A percentile compares a stretch with the other conserved stretches of the same genome.
Conservation (phyloP, 2,888 invertebrate genomes). For the Spodoptera picta region DNA sequence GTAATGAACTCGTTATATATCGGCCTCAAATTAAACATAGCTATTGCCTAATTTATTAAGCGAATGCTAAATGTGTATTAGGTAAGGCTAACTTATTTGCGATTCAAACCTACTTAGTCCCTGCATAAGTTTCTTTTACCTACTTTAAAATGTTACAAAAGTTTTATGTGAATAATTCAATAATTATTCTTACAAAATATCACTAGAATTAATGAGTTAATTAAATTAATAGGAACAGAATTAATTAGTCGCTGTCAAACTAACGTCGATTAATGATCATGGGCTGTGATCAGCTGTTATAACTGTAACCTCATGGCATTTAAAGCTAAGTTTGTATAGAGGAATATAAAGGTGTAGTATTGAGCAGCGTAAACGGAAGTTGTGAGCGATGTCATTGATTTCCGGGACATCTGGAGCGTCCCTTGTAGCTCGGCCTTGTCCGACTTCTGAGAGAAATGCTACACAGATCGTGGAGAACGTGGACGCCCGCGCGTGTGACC, state of each 20-base stretch:
- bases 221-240: no score
- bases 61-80: slow-evolving; percentile 5
- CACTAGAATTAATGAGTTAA: no score
- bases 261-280: neutral
- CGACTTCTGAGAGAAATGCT: slow-evolving; percentile 66
- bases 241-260: no score
- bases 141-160: no score
- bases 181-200: no score
- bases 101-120: no score
- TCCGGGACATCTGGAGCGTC: slow-evolving; percentile 68
- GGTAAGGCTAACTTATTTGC: slow-evolving; percentile 12
- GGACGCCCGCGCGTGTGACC: slow-evolving; percentile 65
- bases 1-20: slow-evolving; percentile 63
- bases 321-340: slow-evolving; percentile 1
- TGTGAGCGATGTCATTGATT: slow-evolving; percentile 67
- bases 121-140: no score
- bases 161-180: no score
- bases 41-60: slow-evolving; percentile 17
- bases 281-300: slow-evolving; percentile 7
- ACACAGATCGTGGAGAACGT: slow-evolving; percentile 47
- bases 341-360: slow-evolving; percentile 23
- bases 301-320: slow-evolving; percentile 6
- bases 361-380: slow-evolving; percentile 46
- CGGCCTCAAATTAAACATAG: slow-evolving; percentile 32
- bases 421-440: slow-evolving; percentile 71